A percentile compares a stretch with the other conserved stretches of the same genome.
phyloP scores from a whole-genome alignment of 2,888 invertebrate species.

The Oxyscelio sp. region DNA sequence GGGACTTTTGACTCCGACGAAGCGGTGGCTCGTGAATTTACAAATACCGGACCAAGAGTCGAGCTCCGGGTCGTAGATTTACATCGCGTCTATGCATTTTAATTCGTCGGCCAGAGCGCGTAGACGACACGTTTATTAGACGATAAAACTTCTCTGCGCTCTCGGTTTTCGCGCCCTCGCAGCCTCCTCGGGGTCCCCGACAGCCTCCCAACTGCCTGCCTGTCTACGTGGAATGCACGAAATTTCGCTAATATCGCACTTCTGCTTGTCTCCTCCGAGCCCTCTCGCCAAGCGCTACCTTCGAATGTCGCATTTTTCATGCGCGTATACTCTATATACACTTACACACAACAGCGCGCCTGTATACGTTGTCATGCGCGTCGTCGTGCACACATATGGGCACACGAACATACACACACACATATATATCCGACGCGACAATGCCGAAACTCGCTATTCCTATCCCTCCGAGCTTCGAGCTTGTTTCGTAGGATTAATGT shows the following conservation, averaged over 20 bases:
- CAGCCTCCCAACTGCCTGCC: conserved; percentile 51
- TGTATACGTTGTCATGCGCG: neutral
- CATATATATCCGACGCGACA: conserved; percentile 18
- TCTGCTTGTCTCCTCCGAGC: conserved; percentile 59
- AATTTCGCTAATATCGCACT: conserved; percentile 84
- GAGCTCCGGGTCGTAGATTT: conserved; percentile 79
- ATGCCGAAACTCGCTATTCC: conserved; percentile 53
- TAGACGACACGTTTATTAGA: conserved; percentile 87
- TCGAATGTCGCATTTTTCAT: conserved; percentile 69
- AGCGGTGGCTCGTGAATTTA: too few relatives aligned
- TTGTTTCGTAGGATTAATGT: conserved; percentile 80
- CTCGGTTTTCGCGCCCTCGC: conserved; percentile 77
- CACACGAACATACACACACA: too few relatives aligned
- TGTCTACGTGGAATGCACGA: conserved; percentile 84
- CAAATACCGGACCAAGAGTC: neutral
- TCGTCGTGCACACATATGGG: too few relatives aligned
- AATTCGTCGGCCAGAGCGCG: conserved; percentile 82
- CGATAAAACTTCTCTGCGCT: conserved; percentile 85
- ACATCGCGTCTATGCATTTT: conserved; percentile 84
- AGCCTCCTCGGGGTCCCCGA: conserved; percentile 59
- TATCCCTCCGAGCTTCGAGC: conserved; percentile 55
- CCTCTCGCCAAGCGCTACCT: conserved; percentile 51
- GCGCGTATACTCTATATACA: conserved; percentile 40
- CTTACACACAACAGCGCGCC: conserved; percentile 3
- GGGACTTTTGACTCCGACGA: too few relatives aligned